These are phyloP conservation scores for Mola mola DNA, from an alignment of 2,113 vertebrate species.

Conservation along the genomic window DNA sequence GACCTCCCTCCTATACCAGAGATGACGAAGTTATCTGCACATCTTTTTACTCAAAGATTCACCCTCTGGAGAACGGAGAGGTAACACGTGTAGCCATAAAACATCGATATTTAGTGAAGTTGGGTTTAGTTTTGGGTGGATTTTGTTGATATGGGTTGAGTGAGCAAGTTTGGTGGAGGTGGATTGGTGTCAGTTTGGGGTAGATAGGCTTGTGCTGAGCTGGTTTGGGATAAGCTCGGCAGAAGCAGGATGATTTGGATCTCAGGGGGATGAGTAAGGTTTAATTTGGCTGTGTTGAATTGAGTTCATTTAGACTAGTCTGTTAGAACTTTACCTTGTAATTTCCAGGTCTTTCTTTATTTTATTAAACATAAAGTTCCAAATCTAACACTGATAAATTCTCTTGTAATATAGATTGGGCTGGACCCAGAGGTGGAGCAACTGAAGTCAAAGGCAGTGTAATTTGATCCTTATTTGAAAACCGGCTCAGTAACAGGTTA, in stretches of 20 bases:
- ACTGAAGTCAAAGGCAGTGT: too few relatives aligned
- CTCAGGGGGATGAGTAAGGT: not conserved
- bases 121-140: not conserved
- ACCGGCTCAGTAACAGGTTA: too few relatives aligned
- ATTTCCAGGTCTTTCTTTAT: too few relatives aligned
- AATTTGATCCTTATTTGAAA: too few relatives aligned
- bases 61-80: slow-evolving; percentile 98
- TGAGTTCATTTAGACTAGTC: too few relatives aligned
- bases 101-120: not conserved
- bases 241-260: not conserved
- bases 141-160: not conserved
- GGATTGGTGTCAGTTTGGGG: too few relatives aligned
- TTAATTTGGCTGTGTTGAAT: not conserved
- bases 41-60: slow-evolving; percentile 96
- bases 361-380: too few relatives aligned
- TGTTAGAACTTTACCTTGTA: too few relatives aligned
- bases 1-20: slow-evolving; percentile 88
- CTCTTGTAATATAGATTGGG: too few relatives aligned
- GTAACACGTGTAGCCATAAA: slow-evolving; percentile 68
- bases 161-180: too few relatives aligned
- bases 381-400: too few relatives aligned
- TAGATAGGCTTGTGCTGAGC: not conserved
- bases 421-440: too few relatives aligned
- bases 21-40: slow-evolving; percentile 98
- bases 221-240: not conserved